Evolutionary conservation across 2,113 vertebrate genomes (phyloP), one percentile per base, ranked within the genome.

Genomic region (Pseudorasbora parva): DNA sequence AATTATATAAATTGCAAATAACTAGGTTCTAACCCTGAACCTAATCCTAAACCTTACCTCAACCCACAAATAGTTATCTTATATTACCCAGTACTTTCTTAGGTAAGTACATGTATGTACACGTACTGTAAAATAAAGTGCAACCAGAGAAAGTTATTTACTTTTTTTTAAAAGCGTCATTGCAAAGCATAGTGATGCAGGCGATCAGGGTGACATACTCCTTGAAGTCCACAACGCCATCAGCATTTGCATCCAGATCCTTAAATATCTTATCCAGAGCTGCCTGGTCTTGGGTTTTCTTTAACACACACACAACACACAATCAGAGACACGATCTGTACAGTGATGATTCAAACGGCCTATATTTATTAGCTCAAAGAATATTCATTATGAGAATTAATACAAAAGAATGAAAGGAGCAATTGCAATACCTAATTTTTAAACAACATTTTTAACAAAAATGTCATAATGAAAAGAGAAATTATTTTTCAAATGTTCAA

Each of bases 151-250:
- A 41, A 8, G 12, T 45, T 3, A 23, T 81, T 12, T 62, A 1
- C 8, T 0, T 30, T 64, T 15, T 7, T 0, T 15, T 14, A 93
- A 92, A 88, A 74, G 2, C 86, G 0, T 92, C 91, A 14, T 93
- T 86, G 89, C 91, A 92, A 49, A 93, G 6, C 77, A 86, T 43
- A 41, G 93, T 91, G 71, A 94, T 57, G 84, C 83, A 85, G 49
- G 57, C 47, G 25, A 95, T 56, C 82, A 95, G 2, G 8, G 1
- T 90, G 80, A 87, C 59, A 12, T 87, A 95, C 90, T 95, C 94
- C 0, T 60, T 5, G 79, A 95, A 95, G 86, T 94, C 93, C 85
- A 95, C 93, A 0, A 11, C 75, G 47, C 92, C 90, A 84, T 92
- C 91, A 25, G 68, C 7, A 84, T 95, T 92, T 1, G 0, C 0